A percentile compares a stretch with the other conserved stretches of the same genome.
These are phyloP conservation scores for Pteropus rufus DNA, from an alignment of 2,797 vertebrate species.

Conservation along the genomic window DNA sequence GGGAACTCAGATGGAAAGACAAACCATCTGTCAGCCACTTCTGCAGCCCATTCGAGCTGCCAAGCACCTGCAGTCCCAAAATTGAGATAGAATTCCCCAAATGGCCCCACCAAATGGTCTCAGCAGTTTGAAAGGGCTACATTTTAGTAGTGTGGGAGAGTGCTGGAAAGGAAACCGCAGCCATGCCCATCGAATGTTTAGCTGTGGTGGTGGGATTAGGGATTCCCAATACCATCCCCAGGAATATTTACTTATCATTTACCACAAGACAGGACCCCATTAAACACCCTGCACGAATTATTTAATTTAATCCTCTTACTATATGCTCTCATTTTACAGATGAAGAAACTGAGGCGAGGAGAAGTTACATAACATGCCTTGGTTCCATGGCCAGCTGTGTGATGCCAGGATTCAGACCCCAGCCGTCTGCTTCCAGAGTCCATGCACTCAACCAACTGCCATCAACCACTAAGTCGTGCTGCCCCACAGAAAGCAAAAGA, in stretches of 20 bases:
- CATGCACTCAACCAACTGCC: neutral
- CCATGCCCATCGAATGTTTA: neutral
- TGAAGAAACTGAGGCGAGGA: neutral
- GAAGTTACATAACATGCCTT: neutral
- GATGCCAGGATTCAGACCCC: neutral
- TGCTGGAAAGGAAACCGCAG: neutral
- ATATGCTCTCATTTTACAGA: neutral
- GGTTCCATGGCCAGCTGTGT: neutral
- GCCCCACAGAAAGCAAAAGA: neutral
- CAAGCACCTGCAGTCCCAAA: neutral
- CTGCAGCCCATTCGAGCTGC: neutral
- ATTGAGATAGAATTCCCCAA: neutral
- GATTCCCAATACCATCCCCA: neutral
- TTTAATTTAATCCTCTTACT: neutral
- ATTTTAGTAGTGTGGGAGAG: neutral
- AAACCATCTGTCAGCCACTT: neutral
- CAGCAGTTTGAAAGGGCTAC: neutral
- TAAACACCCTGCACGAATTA: neutral
- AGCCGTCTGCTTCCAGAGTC: neutral
- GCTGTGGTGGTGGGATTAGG: neutral
- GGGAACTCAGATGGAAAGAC: neutral
- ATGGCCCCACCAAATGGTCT: too few relatives aligned
- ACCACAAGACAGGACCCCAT: neutral
- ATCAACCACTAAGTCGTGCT: too few relatives aligned
- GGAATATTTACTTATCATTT: neutral